Percentiles rank a stretch among this genome's conserved stretches.
phyloP scores from a whole-genome alignment of 2,888 invertebrate genomes.

The Diarsia mendica region DNA sequence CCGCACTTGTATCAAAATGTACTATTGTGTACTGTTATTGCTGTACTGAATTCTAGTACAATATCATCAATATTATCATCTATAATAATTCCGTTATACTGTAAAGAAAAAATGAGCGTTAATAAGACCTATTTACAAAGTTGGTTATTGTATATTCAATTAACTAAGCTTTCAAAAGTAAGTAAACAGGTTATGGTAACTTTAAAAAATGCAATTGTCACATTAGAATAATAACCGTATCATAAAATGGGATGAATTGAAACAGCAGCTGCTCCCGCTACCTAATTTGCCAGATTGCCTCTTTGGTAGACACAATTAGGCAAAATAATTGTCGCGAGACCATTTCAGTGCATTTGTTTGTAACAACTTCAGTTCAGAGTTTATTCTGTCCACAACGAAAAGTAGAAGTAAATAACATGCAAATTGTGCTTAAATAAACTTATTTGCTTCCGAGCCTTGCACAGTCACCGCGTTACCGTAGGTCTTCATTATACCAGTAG shows the following conservation, averaged over 20 bases:
- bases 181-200: not conserved
- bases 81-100: not conserved
- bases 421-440: conserved; percentile 43
- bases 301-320: conserved; percentile 32
- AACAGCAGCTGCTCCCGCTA: conserved; percentile 24
- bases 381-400: conserved; percentile 16
- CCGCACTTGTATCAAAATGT: no score
- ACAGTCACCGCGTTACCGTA: conserved; percentile 63
- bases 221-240: conserved; percentile 19
- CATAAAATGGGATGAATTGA: conserved; percentile 23
- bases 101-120: not conserved
- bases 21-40: not conserved
- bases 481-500: conserved; percentile 55
- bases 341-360: conserved; percentile 30
- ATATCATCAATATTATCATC: no score
- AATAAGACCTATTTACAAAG: not conserved
- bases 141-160: not conserved
- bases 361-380: not conserved
- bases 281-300: conserved; percentile 29
- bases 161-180: not conserved
- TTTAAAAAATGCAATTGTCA: conserved; percentile 26
- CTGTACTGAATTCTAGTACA: not conserved
- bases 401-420: conserved; percentile 33
- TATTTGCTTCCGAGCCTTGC: conserved; percentile 49
- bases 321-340: conserved; percentile 30